Evolutionary conservation across 1,140 invertebrate species (phyloP).

Genomic region (Trichogramma pretiosum): DNA sequence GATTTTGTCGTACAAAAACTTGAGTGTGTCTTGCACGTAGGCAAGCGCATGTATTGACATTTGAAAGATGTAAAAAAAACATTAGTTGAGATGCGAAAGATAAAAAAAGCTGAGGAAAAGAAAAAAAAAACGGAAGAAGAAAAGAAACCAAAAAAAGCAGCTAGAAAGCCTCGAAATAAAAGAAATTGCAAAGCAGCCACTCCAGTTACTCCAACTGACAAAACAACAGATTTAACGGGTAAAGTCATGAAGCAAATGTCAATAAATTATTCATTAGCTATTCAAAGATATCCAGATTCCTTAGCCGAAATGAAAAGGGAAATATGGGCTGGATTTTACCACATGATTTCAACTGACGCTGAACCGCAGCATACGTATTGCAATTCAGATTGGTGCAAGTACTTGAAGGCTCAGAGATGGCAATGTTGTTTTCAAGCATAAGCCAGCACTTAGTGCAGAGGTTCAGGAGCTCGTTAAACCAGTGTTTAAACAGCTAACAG

Average conservation of each 20-base stretch:
- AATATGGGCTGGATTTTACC: slow-evolving; percentile 5
- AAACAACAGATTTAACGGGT: background rate
- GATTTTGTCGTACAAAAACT: slow-evolving; percentile 3
- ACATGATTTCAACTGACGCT: slow-evolving; percentile 8
- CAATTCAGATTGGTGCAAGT: slow-evolving; percentile 7
- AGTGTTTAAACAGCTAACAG: slow-evolving; percentile 14
- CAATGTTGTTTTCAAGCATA: slow-evolving; percentile 3
- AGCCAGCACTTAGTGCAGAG: slow-evolving; percentile 8
- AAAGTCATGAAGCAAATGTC: background rate
- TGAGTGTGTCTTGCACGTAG: slow-evolving; percentile 9
- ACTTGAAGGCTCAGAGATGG: slow-evolving; percentile 3
- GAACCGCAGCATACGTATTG: slow-evolving; percentile 8
- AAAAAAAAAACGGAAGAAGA: background rate
- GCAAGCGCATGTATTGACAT: slow-evolving; percentile 15
- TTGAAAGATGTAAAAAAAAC: slow-evolving; percentile 13
- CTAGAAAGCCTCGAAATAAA: background rate
- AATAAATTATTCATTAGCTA: background rate
- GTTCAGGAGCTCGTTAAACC: slow-evolving; percentile 16
- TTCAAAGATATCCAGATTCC: slow-evolving; percentile 7
- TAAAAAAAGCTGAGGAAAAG: background rate
- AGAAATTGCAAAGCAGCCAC: background rate
- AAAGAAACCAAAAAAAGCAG: background rate
- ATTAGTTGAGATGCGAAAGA: background rate
- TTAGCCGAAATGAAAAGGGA: slow-evolving; percentile 10
- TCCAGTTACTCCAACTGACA: background rate